phyloP scores from a whole-genome alignment of 2,888 invertebrate genomes.

The Nemapogon koenigi region DNA sequence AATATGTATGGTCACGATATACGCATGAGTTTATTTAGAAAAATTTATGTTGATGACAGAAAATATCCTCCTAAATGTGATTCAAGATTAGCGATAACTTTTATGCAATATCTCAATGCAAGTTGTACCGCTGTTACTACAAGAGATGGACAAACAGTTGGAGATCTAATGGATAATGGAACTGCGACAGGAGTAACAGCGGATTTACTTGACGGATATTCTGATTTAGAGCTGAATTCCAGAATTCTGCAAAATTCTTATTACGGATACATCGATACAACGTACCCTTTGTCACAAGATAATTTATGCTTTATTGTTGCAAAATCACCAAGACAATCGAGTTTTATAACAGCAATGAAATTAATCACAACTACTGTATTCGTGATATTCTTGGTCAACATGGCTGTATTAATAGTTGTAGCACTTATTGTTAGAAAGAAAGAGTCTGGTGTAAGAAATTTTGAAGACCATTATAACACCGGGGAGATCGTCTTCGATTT shows the following conservation, averaged over 20 bases:
- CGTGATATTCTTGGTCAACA: constrained; percentile 29
- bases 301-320: constrained; percentile 62
- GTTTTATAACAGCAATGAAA: constrained; percentile 45
- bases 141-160: constrained; percentile 46
- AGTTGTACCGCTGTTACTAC: constrained; percentile 38
- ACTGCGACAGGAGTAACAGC: constrained; percentile 52
- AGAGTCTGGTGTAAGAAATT: constrained; percentile 31
- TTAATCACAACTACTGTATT: constrained; percentile 37
- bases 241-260: constrained; percentile 58
- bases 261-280: constrained; percentile 54
- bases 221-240: constrained; percentile 60
- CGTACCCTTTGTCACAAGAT: constrained; percentile 58
- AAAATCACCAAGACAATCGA: constrained; percentile 50
- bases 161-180: constrained; percentile 43
- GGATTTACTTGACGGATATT: constrained; percentile 51
- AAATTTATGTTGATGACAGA: constrained; percentile 32
- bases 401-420: constrained; percentile 27
- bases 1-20: constrained; percentile 38
- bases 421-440: constrained; percentile 30
- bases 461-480: constrained; percentile 24
- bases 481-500: constrained; percentile 34
- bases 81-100: constrained; percentile 32
- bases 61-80: constrained; percentile 34
- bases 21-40: constrained; percentile 41
- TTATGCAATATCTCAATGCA: constrained; percentile 41